Percentiles rank a stretch among this genome's conserved stretches.
Conservation (phyloP, 2,888 invertebrate species). For the Agapetus fuscipes region DNA sequence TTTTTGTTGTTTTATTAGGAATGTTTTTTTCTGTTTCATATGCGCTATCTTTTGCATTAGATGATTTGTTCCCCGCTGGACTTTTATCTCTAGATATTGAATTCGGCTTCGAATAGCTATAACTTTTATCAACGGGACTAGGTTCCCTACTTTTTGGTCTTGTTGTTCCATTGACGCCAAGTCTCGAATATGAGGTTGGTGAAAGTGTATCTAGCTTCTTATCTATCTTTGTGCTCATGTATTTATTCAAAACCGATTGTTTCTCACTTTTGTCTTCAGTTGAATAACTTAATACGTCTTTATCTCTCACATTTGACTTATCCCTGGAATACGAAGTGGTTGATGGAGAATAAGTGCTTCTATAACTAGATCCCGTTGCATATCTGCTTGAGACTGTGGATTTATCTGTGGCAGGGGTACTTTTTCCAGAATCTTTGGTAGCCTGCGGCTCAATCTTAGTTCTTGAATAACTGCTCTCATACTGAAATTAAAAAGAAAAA, state of each 20-base stretch:
- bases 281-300: conserved; percentile 31
- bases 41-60: conserved; percentile 28
- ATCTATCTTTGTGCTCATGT: conserved; percentile 15
- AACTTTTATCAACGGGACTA: conserved; percentile 41
- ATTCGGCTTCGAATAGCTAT: conserved; percentile 35
- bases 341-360: conserved; percentile 15
- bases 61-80: conserved; percentile 32
- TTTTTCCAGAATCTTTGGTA: conserved; percentile 8
- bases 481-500: conserved; percentile 19
- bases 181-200: conserved; percentile 40
- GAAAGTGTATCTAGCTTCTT: conserved; percentile 29
- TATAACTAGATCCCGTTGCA: conserved; percentile 7
- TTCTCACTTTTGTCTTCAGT: conserved; percentile 17
- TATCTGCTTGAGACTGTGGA: conserved; percentile 9
- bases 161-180: conserved; percentile 31
- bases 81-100: conserved; percentile 37
- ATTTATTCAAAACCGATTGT: conserved; percentile 15
- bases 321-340: conserved; percentile 27
- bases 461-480: conserved; percentile 18
- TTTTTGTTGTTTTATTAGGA: conserved; percentile 47
- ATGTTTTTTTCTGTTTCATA: conserved; percentile 39
- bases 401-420: conserved; percentile 11
- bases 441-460: conserved; percentile 11
- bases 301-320: conserved; percentile 30
- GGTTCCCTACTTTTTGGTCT: conserved; percentile 44